phyloP scores from a whole-genome alignment of 2,113 vertebrate species.

The Saccopteryx bilineata region DNA sequence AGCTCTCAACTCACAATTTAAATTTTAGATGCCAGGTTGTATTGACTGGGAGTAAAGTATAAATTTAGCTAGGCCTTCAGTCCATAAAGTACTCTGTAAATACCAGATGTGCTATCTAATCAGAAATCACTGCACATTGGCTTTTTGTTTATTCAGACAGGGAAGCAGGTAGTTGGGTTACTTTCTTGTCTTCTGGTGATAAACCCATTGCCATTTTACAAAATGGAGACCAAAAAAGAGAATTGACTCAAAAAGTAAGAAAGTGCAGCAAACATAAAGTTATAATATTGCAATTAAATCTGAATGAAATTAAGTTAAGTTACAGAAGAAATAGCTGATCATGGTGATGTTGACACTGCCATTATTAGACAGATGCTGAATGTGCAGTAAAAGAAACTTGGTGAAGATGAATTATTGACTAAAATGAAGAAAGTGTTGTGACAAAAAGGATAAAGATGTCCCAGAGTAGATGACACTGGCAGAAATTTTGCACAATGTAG shows the following conservation, averaged over 20 bases:
- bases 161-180: not conserved
- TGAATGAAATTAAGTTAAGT: not conserved
- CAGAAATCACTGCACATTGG: not conserved
- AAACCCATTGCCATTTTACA: not conserved
- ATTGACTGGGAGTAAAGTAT: not conserved
- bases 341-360: not conserved
- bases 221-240: not conserved
- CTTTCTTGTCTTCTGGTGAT: not conserved
- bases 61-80: not conserved
- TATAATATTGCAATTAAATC: not conserved
- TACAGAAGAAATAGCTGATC: not conserved
- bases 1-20: not conserved
- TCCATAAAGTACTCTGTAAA: not conserved
- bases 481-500: not conserved
- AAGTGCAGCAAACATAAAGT: not conserved
- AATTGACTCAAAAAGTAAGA: not conserved
- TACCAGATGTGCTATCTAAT: not conserved
- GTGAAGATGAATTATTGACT: not conserved
- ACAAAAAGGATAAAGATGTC: not conserved
- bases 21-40: not conserved
- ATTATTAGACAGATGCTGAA: not conserved
- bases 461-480: not conserved
- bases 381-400: not conserved
- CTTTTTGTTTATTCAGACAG: not conserved
- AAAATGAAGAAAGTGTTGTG: not conserved